phyloP scores from a whole-genome alignment of 35 echinoderm and acorn worm species.

The Heliocidaris tuberculata region DNA sequence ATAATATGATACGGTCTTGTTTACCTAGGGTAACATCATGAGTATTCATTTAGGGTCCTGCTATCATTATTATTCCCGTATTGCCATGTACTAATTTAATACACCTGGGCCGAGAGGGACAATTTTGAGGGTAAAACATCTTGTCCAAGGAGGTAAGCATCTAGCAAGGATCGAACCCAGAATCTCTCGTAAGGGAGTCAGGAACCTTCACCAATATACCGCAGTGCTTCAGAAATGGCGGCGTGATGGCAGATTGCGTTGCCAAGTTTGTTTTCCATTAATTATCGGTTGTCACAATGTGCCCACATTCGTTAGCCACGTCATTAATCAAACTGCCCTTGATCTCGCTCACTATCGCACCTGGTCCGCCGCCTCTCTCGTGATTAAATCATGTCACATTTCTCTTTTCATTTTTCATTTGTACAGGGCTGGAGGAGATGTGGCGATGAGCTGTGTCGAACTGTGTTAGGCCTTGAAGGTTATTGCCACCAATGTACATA shows the following conservation, averaged over 20 bases:
- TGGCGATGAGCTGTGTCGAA: background rate
- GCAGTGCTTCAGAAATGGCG: background rate
- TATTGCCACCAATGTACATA: background rate
- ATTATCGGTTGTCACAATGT: background rate
- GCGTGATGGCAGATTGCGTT: background rate
- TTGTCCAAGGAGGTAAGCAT: too few relatives aligned
- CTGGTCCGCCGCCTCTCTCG: background rate
- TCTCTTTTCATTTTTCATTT: background rate
- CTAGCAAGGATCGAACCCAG: too few relatives aligned
- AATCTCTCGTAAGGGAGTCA: too few relatives aligned
- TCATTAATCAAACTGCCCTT: background rate
- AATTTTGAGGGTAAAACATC: too few relatives aligned
- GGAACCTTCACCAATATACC: too few relatives aligned
- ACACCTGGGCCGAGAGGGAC: too few relatives aligned
- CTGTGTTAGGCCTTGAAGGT: background rate
- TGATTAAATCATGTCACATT: background rate
- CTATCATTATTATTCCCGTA: too few relatives aligned
- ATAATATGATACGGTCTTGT: too few relatives aligned
- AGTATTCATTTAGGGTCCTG: too few relatives aligned
- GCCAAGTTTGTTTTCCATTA: constrained; percentile 10
- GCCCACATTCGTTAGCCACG: background rate
- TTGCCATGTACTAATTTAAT: too few relatives aligned
- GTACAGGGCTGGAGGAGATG: background rate
- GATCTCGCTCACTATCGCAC: background rate
- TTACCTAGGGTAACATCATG: too few relatives aligned